Conservation (phyloP, 2,797 vertebrate genomes). For the Argya squamiceps region DNA sequence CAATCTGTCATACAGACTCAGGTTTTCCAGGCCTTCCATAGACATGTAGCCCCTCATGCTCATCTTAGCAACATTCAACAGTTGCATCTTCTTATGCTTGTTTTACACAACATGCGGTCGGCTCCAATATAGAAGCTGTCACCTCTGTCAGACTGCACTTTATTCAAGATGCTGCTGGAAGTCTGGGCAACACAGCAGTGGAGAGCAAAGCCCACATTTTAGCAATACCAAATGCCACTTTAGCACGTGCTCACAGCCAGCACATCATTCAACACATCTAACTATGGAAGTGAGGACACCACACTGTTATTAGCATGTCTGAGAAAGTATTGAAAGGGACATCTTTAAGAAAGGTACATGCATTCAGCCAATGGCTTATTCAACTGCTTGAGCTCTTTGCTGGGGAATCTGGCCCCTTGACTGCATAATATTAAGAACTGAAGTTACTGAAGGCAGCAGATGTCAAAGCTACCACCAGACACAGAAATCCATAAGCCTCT, state of each 20-base stretch:
- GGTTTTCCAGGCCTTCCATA: not conserved
- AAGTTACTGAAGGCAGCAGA: not conserved
- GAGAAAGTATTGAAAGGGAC: not conserved
- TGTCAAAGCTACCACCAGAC: not conserved
- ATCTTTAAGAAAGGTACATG: not conserved
- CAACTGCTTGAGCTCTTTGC: not conserved
- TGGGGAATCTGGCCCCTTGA: not conserved
- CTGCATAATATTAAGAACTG: not conserved
- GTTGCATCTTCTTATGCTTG: not conserved
- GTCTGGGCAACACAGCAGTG: not conserved
- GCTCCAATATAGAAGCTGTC: not conserved
- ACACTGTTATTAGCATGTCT: not conserved
- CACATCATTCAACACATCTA: not conserved
- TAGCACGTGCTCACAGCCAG: not conserved
- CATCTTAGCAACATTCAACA: not conserved
- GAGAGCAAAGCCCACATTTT: not conserved
- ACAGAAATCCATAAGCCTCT: not conserved
- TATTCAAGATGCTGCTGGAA: not conserved
- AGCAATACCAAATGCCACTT: not conserved
- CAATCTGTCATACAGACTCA: not conserved
- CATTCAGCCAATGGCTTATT: not conserved
- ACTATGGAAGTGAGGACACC: not conserved
- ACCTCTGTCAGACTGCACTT: not conserved
- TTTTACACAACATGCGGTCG: not conserved
- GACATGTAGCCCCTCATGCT: not conserved